phyloP scores from a whole-genome alignment of 2,797 vertebrate species.

The Semaprochilodus insignis region DNA sequence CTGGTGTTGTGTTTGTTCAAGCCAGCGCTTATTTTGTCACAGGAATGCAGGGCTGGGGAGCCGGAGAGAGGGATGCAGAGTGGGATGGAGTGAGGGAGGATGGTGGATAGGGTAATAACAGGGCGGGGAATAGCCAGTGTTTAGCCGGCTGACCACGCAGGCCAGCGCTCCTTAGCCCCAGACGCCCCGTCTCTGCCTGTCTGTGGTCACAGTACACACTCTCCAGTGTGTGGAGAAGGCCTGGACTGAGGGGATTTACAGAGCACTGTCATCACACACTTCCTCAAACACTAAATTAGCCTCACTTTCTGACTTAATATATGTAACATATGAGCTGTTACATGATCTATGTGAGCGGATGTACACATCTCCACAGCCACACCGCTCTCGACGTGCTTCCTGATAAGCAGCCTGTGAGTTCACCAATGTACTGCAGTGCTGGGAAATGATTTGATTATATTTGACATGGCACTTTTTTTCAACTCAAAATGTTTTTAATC shows the following conservation, averaged over 20 bases:
- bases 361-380: not conserved
- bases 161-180: constrained; percentile 49
- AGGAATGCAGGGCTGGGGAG: constrained; percentile 78
- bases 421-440: too few relatives aligned
- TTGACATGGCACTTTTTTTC: too few relatives aligned
- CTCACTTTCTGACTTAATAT: not conserved
- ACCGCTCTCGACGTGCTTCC: too few relatives aligned
- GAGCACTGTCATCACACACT: not conserved
- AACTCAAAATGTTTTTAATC: too few relatives aligned
- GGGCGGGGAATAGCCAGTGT: constrained; percentile 83
- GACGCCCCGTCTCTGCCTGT: constrained; percentile 56
- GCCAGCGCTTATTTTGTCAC: constrained; percentile 69
- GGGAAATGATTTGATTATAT: too few relatives aligned
- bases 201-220: constrained; percentile 49
- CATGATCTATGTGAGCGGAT: not conserved
- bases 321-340: not conserved
- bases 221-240: constrained; percentile 1
- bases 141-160: constrained; percentile 72
- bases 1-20: constrained; percentile 69
- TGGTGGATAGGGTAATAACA: constrained; percentile 90
- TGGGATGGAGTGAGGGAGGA: constrained; percentile 70
- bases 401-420: too few relatives aligned
- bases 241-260: not conserved
- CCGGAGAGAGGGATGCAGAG: constrained; percentile 80
- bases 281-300: not conserved